These are phyloP conservation scores for Thunnus thynnus DNA, from an alignment of 2,113 vertebrate genomes.

Conservation along the genomic window DNA sequence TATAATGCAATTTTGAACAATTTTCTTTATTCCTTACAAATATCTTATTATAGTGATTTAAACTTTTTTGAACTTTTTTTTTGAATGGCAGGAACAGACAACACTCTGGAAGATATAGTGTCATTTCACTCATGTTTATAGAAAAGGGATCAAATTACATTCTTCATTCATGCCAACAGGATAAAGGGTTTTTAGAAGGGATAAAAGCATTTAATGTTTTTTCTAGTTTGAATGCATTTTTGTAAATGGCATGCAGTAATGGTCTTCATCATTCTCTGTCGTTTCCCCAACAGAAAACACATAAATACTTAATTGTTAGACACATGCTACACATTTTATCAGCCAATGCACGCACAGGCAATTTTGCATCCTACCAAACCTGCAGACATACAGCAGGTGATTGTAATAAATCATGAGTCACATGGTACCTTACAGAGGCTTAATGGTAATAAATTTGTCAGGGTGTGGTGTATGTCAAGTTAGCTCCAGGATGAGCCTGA, in stretches of 20 bases:
- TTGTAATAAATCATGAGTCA: constrained; percentile 70
- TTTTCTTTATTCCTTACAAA: too few relatives aligned
- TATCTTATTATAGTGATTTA: too few relatives aligned
- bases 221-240: constrained; percentile 19
- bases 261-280: constrained; percentile 34
- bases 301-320: constrained; percentile 41
- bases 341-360: constrained; percentile 24
- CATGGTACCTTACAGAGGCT: constrained; percentile 35
- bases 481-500: constrained; percentile 37
- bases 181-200: background rate
- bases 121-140: too few relatives aligned
- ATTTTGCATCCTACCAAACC: constrained; percentile 47
- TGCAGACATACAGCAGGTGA: constrained; percentile 53
- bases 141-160: too few relatives aligned
- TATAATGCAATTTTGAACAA: too few relatives aligned
- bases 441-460: constrained; percentile 68
- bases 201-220: background rate
- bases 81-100: too few relatives aligned
- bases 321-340: constrained; percentile 54
- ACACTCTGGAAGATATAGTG: too few relatives aligned
- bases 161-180: too few relatives aligned
- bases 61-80: too few relatives aligned
- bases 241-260: constrained; percentile 4
- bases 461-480: constrained; percentile 46
- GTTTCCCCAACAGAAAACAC: constrained; percentile 20